Conservation (phyloP, 2,888 invertebrate genomes). For the Cerceris ruficornis region DNA sequence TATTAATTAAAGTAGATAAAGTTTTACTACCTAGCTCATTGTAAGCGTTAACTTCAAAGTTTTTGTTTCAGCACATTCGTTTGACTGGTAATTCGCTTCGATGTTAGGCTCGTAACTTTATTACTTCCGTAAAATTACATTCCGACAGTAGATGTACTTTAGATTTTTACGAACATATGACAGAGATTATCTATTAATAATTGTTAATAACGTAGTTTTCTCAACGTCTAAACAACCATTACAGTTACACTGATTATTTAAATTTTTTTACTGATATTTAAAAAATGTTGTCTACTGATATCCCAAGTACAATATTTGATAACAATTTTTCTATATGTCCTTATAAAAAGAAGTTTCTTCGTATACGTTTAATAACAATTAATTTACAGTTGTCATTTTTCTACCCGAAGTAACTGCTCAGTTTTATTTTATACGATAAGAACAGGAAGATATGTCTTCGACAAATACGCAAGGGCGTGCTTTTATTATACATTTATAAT, state of each 20-base stretch:
- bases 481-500: slow-evolving; percentile 28
- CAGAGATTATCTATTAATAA: slow-evolving; percentile 39
- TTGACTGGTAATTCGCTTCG: slow-evolving; percentile 76
- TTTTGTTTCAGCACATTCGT: slow-evolving; percentile 80
- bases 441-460: slow-evolving; percentile 36
- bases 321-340: neutral
- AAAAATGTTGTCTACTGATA: neutral
- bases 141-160: slow-evolving; percentile 42
- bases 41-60: slow-evolving; percentile 75
- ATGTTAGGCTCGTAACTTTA: slow-evolving; percentile 61
- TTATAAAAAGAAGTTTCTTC: no score
- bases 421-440: neutral
- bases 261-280: slow-evolving; percentile 3
- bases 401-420: neutral
- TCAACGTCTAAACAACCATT: slow-evolving; percentile 31
- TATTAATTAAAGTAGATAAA: slow-evolving; percentile 81
- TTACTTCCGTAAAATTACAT: slow-evolving; percentile 55
- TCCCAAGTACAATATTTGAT: neutral
- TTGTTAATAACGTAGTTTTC: slow-evolving; percentile 19
- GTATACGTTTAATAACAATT: no score
- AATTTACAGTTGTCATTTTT: neutral
- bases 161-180: slow-evolving; percentile 38
- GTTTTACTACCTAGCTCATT: slow-evolving; percentile 77
- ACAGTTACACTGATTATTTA: slow-evolving; percentile 32
- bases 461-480: slow-evolving; percentile 22